Conservation (phyloP, 2,113 vertebrate genomes). For the Penelope pileata region DNA sequence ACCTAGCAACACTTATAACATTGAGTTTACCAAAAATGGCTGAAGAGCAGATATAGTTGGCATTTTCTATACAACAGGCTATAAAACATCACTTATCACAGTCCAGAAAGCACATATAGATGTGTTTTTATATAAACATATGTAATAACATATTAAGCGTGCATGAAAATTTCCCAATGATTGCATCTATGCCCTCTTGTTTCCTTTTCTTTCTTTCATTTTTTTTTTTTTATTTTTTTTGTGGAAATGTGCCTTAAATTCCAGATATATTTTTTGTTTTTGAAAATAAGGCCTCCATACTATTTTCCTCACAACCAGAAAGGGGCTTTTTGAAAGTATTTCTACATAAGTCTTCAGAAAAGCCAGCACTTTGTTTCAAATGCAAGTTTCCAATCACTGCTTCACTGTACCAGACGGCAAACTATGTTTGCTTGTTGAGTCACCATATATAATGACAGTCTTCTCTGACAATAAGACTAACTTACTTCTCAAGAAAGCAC, state of each 20-base stretch:
- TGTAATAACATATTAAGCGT: constrained; percentile 99
- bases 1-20: constrained; percentile 99
- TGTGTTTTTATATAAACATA: constrained; percentile 99
- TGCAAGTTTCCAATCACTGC: constrained; percentile 77
- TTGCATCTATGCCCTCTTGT: constrained; percentile 83
- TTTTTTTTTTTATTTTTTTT: constrained; percentile 12
- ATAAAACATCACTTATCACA: constrained; percentile 99
- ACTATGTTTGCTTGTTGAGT: constrained; percentile 77
- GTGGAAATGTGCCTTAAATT: constrained; percentile 88
- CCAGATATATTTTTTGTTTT: constrained; percentile 79
- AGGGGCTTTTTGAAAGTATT: constrained; percentile 85
- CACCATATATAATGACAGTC: constrained; percentile 74
- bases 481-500: constrained; percentile 80
- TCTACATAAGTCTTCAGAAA: constrained; percentile 84
- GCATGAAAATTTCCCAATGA: constrained; percentile 93
- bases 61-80: constrained; percentile 99
- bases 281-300: constrained; percentile 91
- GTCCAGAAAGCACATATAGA: constrained; percentile 99
- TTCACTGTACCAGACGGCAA: constrained; percentile 75
- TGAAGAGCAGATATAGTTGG: constrained; percentile 98
- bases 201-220: constrained; percentile 32
- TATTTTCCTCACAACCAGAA: constrained; percentile 86
- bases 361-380: constrained; percentile 80
- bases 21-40: constrained; percentile 96
- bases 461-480: constrained; percentile 75